These are phyloP conservation scores for Myripristis murdjan DNA, from an alignment of 2,797 vertebrate species.

Conservation along the genomic window DNA sequence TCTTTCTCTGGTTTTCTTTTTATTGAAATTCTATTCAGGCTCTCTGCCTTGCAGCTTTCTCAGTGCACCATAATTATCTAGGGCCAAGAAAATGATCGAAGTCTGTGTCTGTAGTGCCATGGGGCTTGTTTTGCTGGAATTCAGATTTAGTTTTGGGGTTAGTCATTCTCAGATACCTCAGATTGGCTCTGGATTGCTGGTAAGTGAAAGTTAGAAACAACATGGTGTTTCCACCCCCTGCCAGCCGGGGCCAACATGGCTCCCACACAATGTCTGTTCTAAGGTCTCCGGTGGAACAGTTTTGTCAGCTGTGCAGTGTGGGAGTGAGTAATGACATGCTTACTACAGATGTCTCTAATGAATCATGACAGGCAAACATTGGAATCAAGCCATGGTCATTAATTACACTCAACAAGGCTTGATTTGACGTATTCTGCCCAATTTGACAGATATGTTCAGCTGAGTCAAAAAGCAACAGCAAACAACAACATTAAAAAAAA, in stretches of 20 bases:
- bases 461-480: too few relatives aligned
- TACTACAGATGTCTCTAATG: slow-evolving; percentile 68
- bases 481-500: too few relatives aligned
- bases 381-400: slow-evolving; percentile 52
- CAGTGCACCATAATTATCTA: slow-evolving; percentile 58
- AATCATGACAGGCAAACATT: slow-evolving; percentile 65
- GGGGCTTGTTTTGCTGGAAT: slow-evolving; percentile 59
- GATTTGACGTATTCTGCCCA: slow-evolving; percentile 44
- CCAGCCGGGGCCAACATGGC: slow-evolving; percentile 40
- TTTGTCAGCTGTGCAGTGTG: slow-evolving; percentile 72
- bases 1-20: slow-evolving; percentile 41
- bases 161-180: not conserved
- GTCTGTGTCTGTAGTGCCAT: slow-evolving; percentile 31
- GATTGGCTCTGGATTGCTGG: slow-evolving; percentile 13
- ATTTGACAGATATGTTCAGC: slow-evolving; percentile 15
- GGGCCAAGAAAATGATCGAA: slow-evolving; percentile 45
- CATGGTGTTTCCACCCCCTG: slow-evolving; percentile 18
- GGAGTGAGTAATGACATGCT: slow-evolving; percentile 75
- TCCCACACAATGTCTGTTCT: slow-evolving; percentile 61
- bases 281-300: slow-evolving; percentile 64
- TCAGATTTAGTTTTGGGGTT: slow-evolving; percentile 44
- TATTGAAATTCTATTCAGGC: slow-evolving; percentile 51
- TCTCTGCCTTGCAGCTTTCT: slow-evolving; percentile 43
- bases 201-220: slow-evolving; percentile 34
- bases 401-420: slow-evolving; percentile 55